Evolutionary conservation across 2,797 vertebrate species (phyloP).

Genomic region (Nyctalus aviator): DNA sequence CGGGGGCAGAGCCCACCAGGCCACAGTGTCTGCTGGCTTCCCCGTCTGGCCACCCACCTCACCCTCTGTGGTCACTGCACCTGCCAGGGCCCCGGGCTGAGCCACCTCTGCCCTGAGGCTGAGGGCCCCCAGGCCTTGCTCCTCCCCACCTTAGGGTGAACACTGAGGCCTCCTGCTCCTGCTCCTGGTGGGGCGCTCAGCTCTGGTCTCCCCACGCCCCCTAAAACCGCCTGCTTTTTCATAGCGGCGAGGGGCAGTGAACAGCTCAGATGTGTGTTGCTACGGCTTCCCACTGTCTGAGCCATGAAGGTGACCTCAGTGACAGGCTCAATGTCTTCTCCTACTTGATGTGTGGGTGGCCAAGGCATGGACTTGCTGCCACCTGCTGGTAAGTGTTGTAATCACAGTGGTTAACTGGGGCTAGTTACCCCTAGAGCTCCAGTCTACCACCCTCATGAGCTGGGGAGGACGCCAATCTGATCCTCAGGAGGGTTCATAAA

Average conservation of each 20-base stretch:
- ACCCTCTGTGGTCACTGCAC: neutral
- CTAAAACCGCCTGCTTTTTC: fast-evolving
- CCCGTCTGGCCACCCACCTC: fast-evolving
- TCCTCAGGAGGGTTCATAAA: neutral
- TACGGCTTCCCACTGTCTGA: neutral
- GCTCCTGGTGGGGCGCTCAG: neutral
- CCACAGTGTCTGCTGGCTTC: fast-evolving
- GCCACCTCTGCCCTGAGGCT: neutral
- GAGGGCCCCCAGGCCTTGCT: neutral
- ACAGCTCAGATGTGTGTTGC: neutral
- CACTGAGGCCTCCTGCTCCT: no score
- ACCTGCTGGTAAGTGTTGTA: neutral
- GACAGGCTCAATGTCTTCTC: neutral
- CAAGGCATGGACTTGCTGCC: conserved; percentile 51
- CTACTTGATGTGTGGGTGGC: fast-evolving
- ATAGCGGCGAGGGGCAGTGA: no score
- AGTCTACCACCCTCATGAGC: fast-evolving
- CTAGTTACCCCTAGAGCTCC: fast-evolving
- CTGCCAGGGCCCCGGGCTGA: neutral
- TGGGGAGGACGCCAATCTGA: fast-evolving
- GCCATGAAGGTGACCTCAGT: conserved; percentile 71
- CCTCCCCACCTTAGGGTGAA: no score
- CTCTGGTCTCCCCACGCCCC: neutral
- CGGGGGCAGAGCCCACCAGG: fast-evolving
- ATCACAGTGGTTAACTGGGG: neutral